Percentiles rank a stretch among this genome's conserved stretches.
These are phyloP conservation scores for Orussus abietinus DNA, from an alignment of 1,140 invertebrate genomes.

Conservation along the genomic window DNA sequence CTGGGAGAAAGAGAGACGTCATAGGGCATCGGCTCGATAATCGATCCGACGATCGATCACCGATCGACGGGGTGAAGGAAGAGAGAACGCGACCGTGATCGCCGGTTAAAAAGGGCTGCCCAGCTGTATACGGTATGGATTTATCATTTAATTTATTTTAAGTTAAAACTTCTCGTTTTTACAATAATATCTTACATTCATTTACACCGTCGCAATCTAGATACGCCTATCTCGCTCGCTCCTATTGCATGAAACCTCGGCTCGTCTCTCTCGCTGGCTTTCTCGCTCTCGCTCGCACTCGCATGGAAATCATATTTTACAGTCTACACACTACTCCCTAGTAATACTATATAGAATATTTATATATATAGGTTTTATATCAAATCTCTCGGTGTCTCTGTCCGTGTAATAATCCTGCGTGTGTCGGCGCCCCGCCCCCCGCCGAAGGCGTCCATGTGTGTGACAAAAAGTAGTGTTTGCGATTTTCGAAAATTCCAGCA, in stretches of 20 bases:
- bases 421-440: conserved; percentile 3
- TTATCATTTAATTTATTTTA: conserved; percentile 56
- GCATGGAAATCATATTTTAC: conserved; percentile 41
- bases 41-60: no score
- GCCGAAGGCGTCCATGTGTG: conserved; percentile 10
- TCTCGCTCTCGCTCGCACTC: conserved; percentile 6
- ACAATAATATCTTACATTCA: conserved; percentile 55
- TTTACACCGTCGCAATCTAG: conserved; percentile 45
- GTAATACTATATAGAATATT: conserved; percentile 51
- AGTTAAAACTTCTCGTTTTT: conserved; percentile 55
- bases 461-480: conserved; percentile 15
- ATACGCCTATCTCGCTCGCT: no score
- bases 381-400: conserved; percentile 26
- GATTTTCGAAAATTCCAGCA: conserved; percentile 24
- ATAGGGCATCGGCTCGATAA: no score
- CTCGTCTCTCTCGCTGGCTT: conserved; percentile 2
- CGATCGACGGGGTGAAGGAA: no score
- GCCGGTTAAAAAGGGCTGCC: no score
- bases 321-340: conserved; percentile 50
- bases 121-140: conserved; percentile 34
- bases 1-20: no score
- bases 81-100: not conserved
- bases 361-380: conserved; percentile 8
- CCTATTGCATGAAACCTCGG: not conserved
- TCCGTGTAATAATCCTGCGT: conserved; percentile 5